Percentiles rank a stretch among this genome's conserved stretches.
Conservation (phyloP, 2,113 vertebrate species). For the Cnemophilus loriae region DNA sequence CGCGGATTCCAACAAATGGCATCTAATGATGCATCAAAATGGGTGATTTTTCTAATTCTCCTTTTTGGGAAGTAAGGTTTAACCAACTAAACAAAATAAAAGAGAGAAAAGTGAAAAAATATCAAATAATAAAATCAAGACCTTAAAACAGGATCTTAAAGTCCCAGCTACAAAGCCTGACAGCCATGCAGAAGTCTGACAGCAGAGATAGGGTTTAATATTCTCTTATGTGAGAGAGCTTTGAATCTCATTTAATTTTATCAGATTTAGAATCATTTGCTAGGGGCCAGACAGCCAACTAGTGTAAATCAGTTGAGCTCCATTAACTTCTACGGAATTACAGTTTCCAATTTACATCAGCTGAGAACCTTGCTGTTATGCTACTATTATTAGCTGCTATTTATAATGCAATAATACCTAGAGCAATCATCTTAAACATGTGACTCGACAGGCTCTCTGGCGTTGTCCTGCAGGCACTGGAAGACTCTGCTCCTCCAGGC, state of each 20-base stretch:
- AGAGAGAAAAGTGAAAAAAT: background rate
- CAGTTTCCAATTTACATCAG: constrained; percentile 62
- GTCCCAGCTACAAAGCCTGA: constrained; percentile 35
- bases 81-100: constrained; percentile 6
- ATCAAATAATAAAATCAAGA: constrained; percentile 48
- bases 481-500: background rate
- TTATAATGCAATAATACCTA: constrained; percentile 48
- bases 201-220: constrained; percentile 47
- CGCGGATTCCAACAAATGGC: background rate
- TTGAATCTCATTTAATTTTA: constrained; percentile 65
- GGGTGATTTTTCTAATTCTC: background rate
- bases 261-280: constrained; percentile 62
- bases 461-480: background rate
- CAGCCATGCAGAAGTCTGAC: constrained; percentile 14
- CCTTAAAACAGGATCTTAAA: constrained; percentile 34
- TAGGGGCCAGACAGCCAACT: constrained; percentile 50
- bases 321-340: constrained; percentile 59
- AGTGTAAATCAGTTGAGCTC: constrained; percentile 63
- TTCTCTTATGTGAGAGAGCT: constrained; percentile 43
- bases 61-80: background rate
- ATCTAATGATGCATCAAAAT: background rate
- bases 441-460: constrained; percentile 36
- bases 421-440: constrained; percentile 24
- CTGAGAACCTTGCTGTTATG: constrained; percentile 49
- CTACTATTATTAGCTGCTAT: constrained; percentile 52